Percentiles rank a stretch among this genome's conserved stretches.
These are phyloP conservation scores for Atopsyche davidsoni DNA, from an alignment of 1,140 invertebrate genomes.

Conservation along the genomic window DNA sequence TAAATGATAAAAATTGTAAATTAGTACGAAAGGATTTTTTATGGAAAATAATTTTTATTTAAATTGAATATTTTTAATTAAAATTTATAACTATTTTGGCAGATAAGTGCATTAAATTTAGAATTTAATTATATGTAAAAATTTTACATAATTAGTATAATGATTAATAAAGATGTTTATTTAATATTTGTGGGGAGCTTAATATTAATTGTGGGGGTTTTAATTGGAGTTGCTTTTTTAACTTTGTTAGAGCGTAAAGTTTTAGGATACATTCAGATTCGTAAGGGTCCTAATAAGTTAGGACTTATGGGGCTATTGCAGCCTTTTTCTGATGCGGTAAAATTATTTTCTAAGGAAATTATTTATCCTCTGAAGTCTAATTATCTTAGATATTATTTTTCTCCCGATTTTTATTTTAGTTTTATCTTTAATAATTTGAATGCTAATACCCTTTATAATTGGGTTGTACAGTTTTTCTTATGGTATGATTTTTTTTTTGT, in stretches of 20 bases:
- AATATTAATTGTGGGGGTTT: constrained; percentile 48
- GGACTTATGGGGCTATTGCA: constrained; percentile 55
- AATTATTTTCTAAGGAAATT: constrained; percentile 58
- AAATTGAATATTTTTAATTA: too few species aligned
- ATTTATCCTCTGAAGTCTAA: constrained; percentile 45
- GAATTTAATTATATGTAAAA: constrained; percentile 53
- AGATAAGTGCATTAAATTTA: constrained; percentile 60
- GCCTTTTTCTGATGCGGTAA: constrained; percentile 61
- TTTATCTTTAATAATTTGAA: constrained; percentile 50
- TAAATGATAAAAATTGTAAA: constrained; percentile 37
- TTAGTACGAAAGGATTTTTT: constrained; percentile 64
- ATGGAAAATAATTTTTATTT: too few species aligned
- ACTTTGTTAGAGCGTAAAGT: constrained; percentile 63
- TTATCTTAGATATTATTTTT: constrained; percentile 51
- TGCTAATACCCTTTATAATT: constrained; percentile 45
- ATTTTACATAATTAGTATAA: constrained; percentile 46
- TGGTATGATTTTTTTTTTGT: constrained; percentile 49
- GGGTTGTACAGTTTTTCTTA: constrained; percentile 45
- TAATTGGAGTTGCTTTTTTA: constrained; percentile 59
- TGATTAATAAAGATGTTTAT: constrained; percentile 41
- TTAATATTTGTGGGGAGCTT: constrained; percentile 41
- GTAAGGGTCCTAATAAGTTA: constrained; percentile 64
- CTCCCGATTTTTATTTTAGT: constrained; percentile 52
- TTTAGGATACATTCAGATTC: constrained; percentile 62
- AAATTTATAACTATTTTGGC: constrained; percentile 50